phyloP scores from a whole-genome alignment of 2,113 vertebrate species.

The Ancistrus triradiatus region DNA sequence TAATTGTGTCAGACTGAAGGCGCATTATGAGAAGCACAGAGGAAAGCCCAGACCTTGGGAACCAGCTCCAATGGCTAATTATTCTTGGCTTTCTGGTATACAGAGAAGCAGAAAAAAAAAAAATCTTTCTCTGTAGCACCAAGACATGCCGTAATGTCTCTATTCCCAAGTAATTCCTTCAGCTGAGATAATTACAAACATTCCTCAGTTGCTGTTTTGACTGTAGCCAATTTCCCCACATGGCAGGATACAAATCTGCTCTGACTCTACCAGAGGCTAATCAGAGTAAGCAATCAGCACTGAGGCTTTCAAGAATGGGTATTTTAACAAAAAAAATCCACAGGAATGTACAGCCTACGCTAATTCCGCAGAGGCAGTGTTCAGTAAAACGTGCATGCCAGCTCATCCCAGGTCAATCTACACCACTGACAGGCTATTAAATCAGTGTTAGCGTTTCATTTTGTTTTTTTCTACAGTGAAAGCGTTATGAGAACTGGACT shows the following conservation, averaged over 20 bases:
- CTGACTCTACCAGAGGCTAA: background rate
- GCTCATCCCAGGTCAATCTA: too few species aligned
- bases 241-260: background rate
- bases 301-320: background rate
- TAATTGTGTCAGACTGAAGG: too few species aligned
- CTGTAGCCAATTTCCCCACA: background rate
- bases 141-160: background rate
- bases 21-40: too few species aligned
- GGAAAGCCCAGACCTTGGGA: too few species aligned
- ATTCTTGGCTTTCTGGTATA: conserved; percentile 9
- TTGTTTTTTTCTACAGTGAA: too few species aligned
- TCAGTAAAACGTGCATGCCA: too few species aligned
- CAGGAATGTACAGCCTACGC: background rate
- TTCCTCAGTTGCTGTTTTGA: background rate
- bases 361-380: too few species aligned
- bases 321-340: background rate
- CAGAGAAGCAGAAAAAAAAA: too few species aligned
- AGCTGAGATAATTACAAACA: background rate
- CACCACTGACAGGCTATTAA: too few species aligned
- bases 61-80: too few species aligned
- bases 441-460: too few species aligned
- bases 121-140: background rate
- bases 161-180: background rate
- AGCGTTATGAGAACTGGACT: too few species aligned
- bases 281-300: background rate